These are phyloP conservation scores for Caenorhabditis japonica DNA, from an alignment of 2,888 invertebrate genomes.

Conservation along the genomic window DNA sequence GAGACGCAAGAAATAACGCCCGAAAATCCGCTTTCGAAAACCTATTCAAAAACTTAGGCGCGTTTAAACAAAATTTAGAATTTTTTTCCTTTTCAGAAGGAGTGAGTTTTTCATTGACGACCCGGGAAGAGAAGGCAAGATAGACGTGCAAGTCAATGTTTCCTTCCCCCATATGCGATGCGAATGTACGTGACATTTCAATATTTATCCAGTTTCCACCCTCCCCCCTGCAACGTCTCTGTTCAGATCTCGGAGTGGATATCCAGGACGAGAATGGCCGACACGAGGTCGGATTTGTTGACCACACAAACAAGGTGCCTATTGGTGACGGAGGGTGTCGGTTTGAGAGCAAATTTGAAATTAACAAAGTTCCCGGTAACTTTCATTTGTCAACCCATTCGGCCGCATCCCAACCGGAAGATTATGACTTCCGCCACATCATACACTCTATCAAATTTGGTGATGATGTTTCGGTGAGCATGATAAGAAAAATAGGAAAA, in stretches of 20 bases:
- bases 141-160: conserved; percentile 80
- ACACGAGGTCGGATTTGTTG: conserved; percentile 81
- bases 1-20: too few relatives aligned
- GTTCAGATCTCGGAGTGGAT: conserved; percentile 80
- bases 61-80: too few relatives aligned
- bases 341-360: conserved; percentile 79
- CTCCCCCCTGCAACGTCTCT: not conserved
- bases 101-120: conserved; percentile 81
- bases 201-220: conserved; percentile 1
- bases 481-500: not conserved
- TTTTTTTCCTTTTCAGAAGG: conserved; percentile 46
- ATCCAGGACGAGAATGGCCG: conserved; percentile 82
- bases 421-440: conserved; percentile 81
- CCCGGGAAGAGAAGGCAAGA: conserved; percentile 79
- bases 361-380: conserved; percentile 81
- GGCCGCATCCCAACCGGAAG: conserved; percentile 79
- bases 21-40: too few relatives aligned
- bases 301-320: conserved; percentile 79
- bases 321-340: conserved; percentile 78
- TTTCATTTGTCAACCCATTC: conserved; percentile 82
- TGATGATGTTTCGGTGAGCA: conserved; percentile 61
- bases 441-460: conserved; percentile 80
- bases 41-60: too few relatives aligned
- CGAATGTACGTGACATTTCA: conserved; percentile 78
- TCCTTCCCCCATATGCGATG: conserved; percentile 80